These are phyloP conservation scores for Galeopsomyia nigrocyanea DNA, from an alignment of 2,888 invertebrate species.

Conservation along the genomic window DNA sequence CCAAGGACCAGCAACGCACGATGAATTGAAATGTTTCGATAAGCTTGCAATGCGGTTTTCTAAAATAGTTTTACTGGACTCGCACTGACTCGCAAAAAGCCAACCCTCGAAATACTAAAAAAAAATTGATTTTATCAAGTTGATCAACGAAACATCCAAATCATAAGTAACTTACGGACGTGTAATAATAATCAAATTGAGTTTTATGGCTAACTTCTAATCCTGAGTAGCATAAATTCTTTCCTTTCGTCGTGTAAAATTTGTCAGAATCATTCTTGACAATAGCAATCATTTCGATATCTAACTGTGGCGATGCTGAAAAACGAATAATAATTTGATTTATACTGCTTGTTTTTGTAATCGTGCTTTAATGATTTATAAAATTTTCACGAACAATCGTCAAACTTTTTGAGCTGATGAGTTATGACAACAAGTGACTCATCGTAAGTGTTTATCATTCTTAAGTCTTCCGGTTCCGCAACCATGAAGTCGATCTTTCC, in stretches of 20 bases:
- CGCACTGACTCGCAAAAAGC: slow-evolving; percentile 80
- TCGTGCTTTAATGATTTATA: neutral
- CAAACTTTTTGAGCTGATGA: slow-evolving; percentile 26
- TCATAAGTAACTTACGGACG: slow-evolving; percentile 5
- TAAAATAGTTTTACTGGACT: slow-evolving; percentile 75
- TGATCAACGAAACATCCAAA: too few relatives aligned
- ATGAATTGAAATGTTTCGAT: slow-evolving; percentile 81
- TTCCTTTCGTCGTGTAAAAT: neutral
- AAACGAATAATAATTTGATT: neutral
- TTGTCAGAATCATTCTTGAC: slow-evolving; percentile 2
- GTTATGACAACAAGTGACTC: slow-evolving; percentile 74
- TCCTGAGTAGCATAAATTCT: slow-evolving; percentile 31
- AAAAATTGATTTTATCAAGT: neutral
- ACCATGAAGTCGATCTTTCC: slow-evolving; percentile 88
- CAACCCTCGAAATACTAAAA: slow-evolving; percentile 81
- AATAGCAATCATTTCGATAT: slow-evolving; percentile 19
- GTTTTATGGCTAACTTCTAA: neutral
- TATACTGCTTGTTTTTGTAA: neutral
- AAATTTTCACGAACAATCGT: slow-evolving; percentile 16
- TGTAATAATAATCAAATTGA: slow-evolving; percentile 23
- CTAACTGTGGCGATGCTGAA: slow-evolving; percentile 8
- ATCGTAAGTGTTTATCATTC: slow-evolving; percentile 75
- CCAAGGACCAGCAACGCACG: slow-evolving; percentile 91
- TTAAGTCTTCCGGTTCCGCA: slow-evolving; percentile 86
- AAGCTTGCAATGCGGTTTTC: slow-evolving; percentile 84